phyloP scores from a whole-genome alignment of 2,797 vertebrate genomes.

The Rachycentron canadum region DNA sequence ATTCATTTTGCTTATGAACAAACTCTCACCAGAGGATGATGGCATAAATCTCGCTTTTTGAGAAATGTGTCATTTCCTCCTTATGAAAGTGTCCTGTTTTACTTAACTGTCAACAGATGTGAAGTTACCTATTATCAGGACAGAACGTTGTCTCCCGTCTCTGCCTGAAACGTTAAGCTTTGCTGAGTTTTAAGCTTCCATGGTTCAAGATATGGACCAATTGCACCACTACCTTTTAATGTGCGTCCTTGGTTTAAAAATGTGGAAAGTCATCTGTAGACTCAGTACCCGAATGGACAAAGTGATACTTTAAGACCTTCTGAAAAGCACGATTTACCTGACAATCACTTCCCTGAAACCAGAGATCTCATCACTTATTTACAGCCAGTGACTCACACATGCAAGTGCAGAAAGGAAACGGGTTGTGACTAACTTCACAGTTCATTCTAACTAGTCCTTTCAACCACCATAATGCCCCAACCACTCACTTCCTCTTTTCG shows the following conservation, averaged over 20 bases:
- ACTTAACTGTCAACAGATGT: neutral
- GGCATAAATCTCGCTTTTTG: neutral
- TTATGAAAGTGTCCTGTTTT: neutral
- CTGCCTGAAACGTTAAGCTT: neutral
- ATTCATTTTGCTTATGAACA: neutral
- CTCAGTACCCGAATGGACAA: neutral
- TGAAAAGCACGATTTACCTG: constrained; percentile 49
- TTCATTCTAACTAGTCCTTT: constrained; percentile 29
- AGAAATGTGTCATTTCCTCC: constrained; percentile 26
- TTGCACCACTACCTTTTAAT: neutral
- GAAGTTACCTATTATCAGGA: neutral
- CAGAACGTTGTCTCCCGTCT: neutral
- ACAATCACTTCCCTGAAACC: constrained; percentile 75
- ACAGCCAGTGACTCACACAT: constrained; percentile 71
- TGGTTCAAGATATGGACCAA: neutral
- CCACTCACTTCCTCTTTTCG: constrained; percentile 64
- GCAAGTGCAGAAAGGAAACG: constrained; percentile 66
- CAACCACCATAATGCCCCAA: constrained; percentile 29
- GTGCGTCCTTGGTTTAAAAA: constrained; percentile 17
- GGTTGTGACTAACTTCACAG: constrained; percentile 48
- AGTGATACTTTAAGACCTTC: constrained; percentile 41
- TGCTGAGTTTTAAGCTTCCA: neutral
- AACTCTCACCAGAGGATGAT: neutral
- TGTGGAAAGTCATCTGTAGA: neutral
- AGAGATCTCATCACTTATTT: constrained; percentile 82